Evolutionary conservation across 2,113 vertebrate species (phyloP).

Genomic region (Aix galericulata): DNA sequence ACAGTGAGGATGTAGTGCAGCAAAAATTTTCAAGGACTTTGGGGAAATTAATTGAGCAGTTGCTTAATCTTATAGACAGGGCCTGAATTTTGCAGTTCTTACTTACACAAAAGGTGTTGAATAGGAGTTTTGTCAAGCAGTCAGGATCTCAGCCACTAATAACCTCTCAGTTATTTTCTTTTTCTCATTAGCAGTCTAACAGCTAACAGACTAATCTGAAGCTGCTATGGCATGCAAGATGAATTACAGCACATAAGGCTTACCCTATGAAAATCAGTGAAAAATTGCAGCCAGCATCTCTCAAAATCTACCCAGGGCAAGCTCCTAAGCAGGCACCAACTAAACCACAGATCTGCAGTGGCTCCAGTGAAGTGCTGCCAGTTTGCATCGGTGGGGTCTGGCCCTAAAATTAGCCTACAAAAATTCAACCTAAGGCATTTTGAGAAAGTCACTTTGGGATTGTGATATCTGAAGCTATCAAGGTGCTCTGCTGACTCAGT

Average conservation of each 20-base stretch:
- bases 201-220: constrained; percentile 42
- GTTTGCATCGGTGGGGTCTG: rapidly evolving
- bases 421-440: neutral
- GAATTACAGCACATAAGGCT: neutral
- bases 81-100: constrained; percentile 36
- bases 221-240: neutral
- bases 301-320: rapidly evolving
- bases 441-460: neutral
- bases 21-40: constrained; percentile 14
- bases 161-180: constrained; percentile 48
- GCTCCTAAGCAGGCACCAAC: neutral
- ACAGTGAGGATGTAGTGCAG: neutral
- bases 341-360: rapidly evolving
- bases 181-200: constrained; percentile 46
- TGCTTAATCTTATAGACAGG: constrained; percentile 15
- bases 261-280: neutral
- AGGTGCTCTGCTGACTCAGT: neutral
- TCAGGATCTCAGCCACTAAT: constrained; percentile 49
- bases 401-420: neutral
- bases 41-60: neutral
- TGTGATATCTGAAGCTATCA: neutral
- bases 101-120: constrained; percentile 48
- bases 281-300: neutral
- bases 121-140: constrained; percentile 55
- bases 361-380: neutral